A percentile compares a stretch with the other conserved stretches of the same genome.
phyloP scores from a whole-genome alignment of 23 tunicate genomes.

The Halocynthia aurantium region DNA sequence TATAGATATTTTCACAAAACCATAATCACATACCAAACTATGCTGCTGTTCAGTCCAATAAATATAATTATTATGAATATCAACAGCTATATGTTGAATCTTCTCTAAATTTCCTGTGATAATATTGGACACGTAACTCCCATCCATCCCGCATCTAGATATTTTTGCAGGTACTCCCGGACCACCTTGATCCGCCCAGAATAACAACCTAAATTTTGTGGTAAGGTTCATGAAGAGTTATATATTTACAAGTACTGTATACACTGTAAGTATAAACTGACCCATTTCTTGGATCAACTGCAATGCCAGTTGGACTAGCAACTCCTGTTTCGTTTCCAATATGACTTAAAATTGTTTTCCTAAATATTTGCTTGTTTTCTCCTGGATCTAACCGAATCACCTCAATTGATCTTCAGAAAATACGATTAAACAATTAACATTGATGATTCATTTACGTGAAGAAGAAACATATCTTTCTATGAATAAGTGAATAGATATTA shows the following conservation, averaged over 20 bases:
- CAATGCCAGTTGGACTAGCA: slow-evolving; percentile 59
- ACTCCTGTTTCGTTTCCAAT: slow-evolving; percentile 78
- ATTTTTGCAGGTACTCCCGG: slow-evolving; percentile 58
- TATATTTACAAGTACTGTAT: background rate
- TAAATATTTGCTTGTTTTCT: slow-evolving; percentile 14
- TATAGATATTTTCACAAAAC: too few species aligned
- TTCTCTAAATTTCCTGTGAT: slow-evolving; percentile 26
- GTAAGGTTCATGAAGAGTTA: background rate
- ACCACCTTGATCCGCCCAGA: slow-evolving; percentile 77
- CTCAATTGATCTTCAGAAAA: slow-evolving; percentile 56
- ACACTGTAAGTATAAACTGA: slow-evolving; percentile 17
- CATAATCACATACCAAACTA: slow-evolving; percentile 29
- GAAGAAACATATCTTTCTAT: background rate
- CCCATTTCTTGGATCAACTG: slow-evolving; percentile 82
- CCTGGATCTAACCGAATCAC: slow-evolving; percentile 47
- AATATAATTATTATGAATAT: slow-evolving; percentile 28
- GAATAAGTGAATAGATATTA: slow-evolving; percentile 8
- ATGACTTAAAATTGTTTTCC: slow-evolving; percentile 47
- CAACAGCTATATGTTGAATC: slow-evolving; percentile 68
- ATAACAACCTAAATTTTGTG: slow-evolving; percentile 24
- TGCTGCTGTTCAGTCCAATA: slow-evolving; percentile 60
- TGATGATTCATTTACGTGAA: too few species aligned
- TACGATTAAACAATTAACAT: background rate
- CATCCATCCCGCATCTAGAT: slow-evolving; percentile 64
- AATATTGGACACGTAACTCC: slow-evolving; percentile 38